Conservation (phyloP, 2,797 vertebrate genomes). For the Hirundo rustica region DNA sequence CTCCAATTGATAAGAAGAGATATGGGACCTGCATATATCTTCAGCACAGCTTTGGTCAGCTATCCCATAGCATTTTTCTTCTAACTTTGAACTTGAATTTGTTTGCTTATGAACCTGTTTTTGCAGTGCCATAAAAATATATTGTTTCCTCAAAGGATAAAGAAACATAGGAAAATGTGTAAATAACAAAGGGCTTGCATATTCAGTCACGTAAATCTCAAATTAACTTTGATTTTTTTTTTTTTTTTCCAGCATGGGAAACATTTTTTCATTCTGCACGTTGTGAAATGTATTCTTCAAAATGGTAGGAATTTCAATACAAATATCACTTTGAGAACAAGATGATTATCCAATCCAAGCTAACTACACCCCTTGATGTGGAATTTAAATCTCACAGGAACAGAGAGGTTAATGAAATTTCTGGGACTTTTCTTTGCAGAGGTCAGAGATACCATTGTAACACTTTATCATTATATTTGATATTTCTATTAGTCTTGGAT, state of each 20-base stretch:
- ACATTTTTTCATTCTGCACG: not conserved
- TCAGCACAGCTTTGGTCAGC: not conserved
- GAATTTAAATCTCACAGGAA: not conserved
- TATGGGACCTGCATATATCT: not conserved
- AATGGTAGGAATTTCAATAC: not conserved
- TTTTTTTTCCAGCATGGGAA: not conserved
- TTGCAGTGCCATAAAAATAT: not conserved
- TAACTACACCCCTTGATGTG: not conserved
- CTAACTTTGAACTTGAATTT: not conserved
- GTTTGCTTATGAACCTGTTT: not conserved
- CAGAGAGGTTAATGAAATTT: constrained; percentile 38
- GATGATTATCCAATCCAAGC: not conserved
- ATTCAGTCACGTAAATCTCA: not conserved
- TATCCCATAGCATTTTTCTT: not conserved
- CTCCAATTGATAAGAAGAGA: not conserved
- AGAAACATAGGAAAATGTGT: not conserved
- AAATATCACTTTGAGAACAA: constrained; percentile 5
- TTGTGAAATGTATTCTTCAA: not conserved
- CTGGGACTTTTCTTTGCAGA: not conserved
- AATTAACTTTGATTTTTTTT: not conserved
- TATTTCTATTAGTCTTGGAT: not conserved
- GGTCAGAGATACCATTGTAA: not conserved
- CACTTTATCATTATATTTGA: not conserved
- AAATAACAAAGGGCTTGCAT: not conserved
- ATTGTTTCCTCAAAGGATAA: not conserved